A percentile compares a stretch with the other conserved stretches of the same genome.
Evolutionary conservation across 2,888 invertebrate genomes (phyloP).

Genomic region (Epinotia brunnichana): DNA sequence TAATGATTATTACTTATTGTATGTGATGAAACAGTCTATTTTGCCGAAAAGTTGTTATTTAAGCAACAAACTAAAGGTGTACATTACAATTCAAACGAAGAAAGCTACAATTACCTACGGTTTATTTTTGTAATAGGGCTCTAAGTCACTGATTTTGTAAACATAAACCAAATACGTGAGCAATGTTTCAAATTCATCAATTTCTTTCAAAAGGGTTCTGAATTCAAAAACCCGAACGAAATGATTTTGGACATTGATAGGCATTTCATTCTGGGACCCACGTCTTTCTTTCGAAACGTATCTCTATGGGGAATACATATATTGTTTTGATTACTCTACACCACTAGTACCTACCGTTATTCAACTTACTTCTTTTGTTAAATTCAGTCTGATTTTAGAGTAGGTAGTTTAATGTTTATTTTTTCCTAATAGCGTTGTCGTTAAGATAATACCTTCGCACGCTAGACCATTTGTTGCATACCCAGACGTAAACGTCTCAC

Average conservation of each 20-base stretch:
- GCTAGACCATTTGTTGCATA: neutral
- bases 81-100: too few species aligned
- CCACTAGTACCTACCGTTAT: neutral
- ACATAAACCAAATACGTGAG: too few species aligned
- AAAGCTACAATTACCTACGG: too few species aligned
- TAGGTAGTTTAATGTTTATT: neutral
- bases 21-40: too few species aligned
- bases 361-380: neutral
- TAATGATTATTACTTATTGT: too few species aligned
- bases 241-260: neutral
- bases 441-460: neutral
- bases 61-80: too few species aligned
- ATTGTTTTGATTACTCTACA: constrained; percentile 8
- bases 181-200: too few species aligned
- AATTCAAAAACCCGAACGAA: neutral
- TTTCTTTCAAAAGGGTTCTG: too few species aligned
- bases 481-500: constrained; percentile 14
- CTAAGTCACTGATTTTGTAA: too few species aligned
- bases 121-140: too few species aligned
- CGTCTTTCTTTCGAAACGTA: neutral
- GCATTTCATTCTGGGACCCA: neutral
- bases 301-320: neutral
- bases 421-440: neutral
- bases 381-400: neutral
- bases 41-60: too few species aligned